phyloP scores from a whole-genome alignment of 1,140 invertebrate species.

The Potamilus streckersoni region DNA sequence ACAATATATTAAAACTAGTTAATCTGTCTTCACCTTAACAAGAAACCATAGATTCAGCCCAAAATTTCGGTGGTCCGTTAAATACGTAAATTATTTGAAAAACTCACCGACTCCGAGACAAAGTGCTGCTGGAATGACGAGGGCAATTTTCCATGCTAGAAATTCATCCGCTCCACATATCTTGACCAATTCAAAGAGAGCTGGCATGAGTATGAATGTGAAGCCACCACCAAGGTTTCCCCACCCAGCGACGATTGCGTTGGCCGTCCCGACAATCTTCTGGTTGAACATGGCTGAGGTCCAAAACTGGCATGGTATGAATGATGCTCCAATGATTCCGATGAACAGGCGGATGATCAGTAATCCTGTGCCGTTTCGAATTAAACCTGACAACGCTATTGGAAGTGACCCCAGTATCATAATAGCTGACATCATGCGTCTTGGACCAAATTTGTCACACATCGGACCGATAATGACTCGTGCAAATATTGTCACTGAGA shows the following conservation, averaged over 20 bases:
- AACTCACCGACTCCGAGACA: too few species aligned
- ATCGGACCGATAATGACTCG: constrained; percentile 3
- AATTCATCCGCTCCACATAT: too few species aligned
- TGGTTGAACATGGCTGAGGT: constrained; percentile 2
- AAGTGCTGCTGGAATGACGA: too few species aligned
- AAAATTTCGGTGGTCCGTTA: too few species aligned
- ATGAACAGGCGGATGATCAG: constrained; percentile 4
- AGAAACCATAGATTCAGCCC: too few species aligned
- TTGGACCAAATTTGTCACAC: constrained; percentile 14
- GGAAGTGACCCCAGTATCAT: constrained; percentile 7
- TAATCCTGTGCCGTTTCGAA: neutral
- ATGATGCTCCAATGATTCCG: constrained; percentile 8
- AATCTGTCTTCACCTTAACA: too few species aligned
- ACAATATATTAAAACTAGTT: too few species aligned
- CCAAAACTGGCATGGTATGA: constrained; percentile 14
- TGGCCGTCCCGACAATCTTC: constrained; percentile 8
- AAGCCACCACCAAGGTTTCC: neutral
- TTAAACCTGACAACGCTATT: constrained; percentile 4
- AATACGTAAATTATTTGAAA: too few species aligned
- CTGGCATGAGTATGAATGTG: neutral
- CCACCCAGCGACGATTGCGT: neutral
- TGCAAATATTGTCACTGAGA: constrained; percentile 3
- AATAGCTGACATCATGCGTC: constrained; percentile 1
- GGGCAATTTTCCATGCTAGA: too few species aligned
- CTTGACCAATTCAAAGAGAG: too few species aligned